Base-by-base conservation (phyloP, 2,888 invertebrate species). In the Drosophila antonietae region DNA sequence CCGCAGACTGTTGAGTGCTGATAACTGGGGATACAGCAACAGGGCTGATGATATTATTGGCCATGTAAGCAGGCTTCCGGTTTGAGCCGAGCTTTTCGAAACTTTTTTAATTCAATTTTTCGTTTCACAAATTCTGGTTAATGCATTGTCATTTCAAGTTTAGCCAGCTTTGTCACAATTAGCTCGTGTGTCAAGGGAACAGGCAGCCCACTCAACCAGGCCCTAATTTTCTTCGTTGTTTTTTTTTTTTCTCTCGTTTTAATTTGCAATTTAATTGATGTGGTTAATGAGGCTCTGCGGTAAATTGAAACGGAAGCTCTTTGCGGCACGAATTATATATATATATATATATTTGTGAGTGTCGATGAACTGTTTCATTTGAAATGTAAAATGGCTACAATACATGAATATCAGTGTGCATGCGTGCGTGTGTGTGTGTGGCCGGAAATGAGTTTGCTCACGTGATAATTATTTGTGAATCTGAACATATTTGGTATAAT, bases 211-310 rank as follows among this genome's bases (percentile, higher is more conserved):
- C 31, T 12, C 33, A 1, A 18, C 7, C 53, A 20, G 1, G 14
- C 3, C 52, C 20, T n/a, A 39, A 53, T 15, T 6, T 28, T 28
- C 14, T 8, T 15, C 15, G 3, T 28, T n/a, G 7, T 8, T 14
- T 23, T 20, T 15, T 62, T 74, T 15, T 37, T 20, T 37, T 68
- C 74, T 80, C 9, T 73, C 76, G 79, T 85, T 77, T 67, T 44
- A 75, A 71, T 68, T 68, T 74, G 57, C 70, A 71, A 78, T 76
- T 83, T 79, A 83, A 88, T 88, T 89, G 82, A 85, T 89, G 90
- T 73, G 85, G 85, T 77, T 61, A 44, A 44, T 77, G 84, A 68
- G 88, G 89, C 56, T 72, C 46, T 69, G 70, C 49, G 73, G 84
- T 71, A 80, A 81, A 89, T 88, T 88, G 76, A 88, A 89, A 84